phyloP scores from a whole-genome alignment of 1,140 invertebrate genomes.

The Diorhabda carinulata region DNA sequence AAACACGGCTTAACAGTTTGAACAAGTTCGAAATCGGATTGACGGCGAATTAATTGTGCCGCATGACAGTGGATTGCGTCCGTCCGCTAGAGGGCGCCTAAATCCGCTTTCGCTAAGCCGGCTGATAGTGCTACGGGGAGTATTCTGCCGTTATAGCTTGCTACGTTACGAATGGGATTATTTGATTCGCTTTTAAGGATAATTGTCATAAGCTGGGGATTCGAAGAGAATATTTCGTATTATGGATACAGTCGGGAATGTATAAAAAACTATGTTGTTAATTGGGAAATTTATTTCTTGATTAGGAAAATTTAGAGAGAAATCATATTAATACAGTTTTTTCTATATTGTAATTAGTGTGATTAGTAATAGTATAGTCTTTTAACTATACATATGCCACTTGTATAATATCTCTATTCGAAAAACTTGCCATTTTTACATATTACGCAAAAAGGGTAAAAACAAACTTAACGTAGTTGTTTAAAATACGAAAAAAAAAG shows the following conservation, averaged over 20 bases:
- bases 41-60: conserved; percentile 45
- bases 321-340: no score
- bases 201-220: not conserved
- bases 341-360: no score
- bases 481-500: no score
- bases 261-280: not conserved
- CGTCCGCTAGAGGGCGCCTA: conserved; percentile 21
- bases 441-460: no score
- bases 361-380: no score
- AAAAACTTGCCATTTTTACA: no score
- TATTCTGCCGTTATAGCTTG: conserved; percentile 29
- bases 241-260: not conserved
- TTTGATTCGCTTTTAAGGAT: not conserved
- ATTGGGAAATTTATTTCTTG: not conserved
- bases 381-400: no score
- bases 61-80: conserved; percentile 37
- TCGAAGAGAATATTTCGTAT: not conserved
- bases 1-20: conserved; percentile 43
- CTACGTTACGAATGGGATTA: not conserved
- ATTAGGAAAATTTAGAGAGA: no score
- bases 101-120: conserved; percentile 43
- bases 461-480: no score
- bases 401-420: no score
- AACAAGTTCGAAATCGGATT: conserved; percentile 42
- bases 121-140: conserved; percentile 14